Conservation (phyloP, 2,113 vertebrate species). For the Saimiri boliviensis region DNA sequence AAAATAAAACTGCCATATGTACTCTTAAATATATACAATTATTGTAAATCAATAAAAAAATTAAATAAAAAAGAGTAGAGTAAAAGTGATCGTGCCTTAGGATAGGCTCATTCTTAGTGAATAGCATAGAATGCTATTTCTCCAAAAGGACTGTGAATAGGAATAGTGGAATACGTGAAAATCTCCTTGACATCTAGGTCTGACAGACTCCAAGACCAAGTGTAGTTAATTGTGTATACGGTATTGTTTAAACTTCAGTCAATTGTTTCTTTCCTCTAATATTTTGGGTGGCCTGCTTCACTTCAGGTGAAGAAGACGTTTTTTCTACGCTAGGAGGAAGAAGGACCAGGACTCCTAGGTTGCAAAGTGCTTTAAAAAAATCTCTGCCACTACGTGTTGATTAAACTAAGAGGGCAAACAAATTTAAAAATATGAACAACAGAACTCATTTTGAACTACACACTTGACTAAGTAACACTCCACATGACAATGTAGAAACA, state of each 20-base stretch:
- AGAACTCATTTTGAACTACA: not conserved
- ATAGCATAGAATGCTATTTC: not conserved
- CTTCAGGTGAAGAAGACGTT: not conserved
- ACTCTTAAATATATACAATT: not conserved
- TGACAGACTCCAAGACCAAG: not conserved
- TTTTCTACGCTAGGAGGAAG: not conserved
- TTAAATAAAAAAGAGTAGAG: not conserved
- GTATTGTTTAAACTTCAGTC: not conserved
- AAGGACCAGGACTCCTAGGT: not conserved
- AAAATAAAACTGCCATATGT: not conserved
- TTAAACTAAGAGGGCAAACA: not conserved
- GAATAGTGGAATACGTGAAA: not conserved
- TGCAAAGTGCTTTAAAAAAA: not conserved
- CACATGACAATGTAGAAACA: not conserved
- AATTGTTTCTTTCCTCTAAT: not conserved
- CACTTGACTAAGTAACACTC: not conserved
- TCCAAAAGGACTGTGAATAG: slow-evolving; percentile 1
- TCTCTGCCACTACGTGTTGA: not conserved
- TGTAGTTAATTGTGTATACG: not conserved
- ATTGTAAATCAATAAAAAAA: not conserved
- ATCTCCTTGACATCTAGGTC: not conserved
- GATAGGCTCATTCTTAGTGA: not conserved
- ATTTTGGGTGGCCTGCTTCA: not conserved
- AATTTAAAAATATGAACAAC: not conserved
- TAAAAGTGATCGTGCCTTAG: not conserved